These are phyloP conservation scores for Iselma pallidipennis DNA, from an alignment of 2,888 invertebrate species.

Conservation along the genomic window DNA sequence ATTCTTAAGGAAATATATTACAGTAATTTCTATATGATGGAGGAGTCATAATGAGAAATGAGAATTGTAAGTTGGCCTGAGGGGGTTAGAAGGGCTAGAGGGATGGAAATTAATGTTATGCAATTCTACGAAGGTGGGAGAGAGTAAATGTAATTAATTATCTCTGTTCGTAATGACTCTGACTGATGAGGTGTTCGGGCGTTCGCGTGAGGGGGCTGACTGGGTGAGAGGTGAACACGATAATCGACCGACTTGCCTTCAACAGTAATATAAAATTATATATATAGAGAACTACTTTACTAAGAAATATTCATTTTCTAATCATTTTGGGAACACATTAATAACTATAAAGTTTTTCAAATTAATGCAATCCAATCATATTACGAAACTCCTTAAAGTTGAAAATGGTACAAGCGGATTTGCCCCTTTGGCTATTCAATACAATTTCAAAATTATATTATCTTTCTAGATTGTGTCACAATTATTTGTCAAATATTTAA, in stretches of 20 bases:
- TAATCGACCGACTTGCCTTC: constrained; percentile 46
- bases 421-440: no score
- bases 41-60: constrained; percentile 57
- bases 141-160: constrained; percentile 68
- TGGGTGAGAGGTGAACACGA: constrained; percentile 47
- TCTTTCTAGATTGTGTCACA: no score
- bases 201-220: constrained; percentile 39
- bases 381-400: no score
- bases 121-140: constrained; percentile 61
- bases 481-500: no score
- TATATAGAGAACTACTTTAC: no score
- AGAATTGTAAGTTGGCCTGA: constrained; percentile 47
- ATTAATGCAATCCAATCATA: no score
- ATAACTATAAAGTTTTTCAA: no score
- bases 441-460: no score
- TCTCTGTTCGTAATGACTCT: constrained; percentile 66
- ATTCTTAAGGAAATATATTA: constrained; percentile 43
- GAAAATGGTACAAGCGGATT: no score
- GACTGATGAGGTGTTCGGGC: constrained; percentile 63
- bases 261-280: constrained; percentile 10
- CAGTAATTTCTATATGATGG: constrained; percentile 46
- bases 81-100: constrained; percentile 36
- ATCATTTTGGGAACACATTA: no score
- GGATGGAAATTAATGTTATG: constrained; percentile 58
- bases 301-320: no score